Conservation (phyloP, 1,140 invertebrate genomes). For the Aphaenogaster rudis region DNA sequence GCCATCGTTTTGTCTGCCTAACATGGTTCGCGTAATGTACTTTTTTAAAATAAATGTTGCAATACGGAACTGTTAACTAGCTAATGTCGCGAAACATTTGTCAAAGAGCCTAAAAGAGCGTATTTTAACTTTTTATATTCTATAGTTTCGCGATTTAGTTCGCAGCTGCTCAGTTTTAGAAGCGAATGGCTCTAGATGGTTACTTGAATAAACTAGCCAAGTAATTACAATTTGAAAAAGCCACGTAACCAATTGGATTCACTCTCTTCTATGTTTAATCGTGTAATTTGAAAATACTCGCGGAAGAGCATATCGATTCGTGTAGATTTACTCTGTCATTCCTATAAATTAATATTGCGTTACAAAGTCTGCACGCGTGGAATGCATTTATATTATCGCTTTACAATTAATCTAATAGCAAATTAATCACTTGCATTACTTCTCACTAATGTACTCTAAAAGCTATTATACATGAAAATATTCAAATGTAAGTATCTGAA, state of each 20-base stretch:
- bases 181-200: conserved; percentile 4
- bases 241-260: conserved; percentile 14
- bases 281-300: conserved; percentile 31
- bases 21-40: conserved; percentile 42
- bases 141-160: conserved; percentile 6
- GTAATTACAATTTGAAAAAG: conserved; percentile 6
- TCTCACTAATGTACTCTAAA: neutral
- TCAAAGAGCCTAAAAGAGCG: neutral
- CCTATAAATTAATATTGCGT: conserved; percentile 57
- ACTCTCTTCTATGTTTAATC: conserved; percentile 40
- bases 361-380: neutral
- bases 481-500: neutral
- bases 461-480: neutral
- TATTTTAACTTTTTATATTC: neutral
- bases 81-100: conserved; percentile 15
- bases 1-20: conserved; percentile 46
- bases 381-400: conserved; percentile 43
- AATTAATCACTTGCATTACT: neutral
- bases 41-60: conserved; percentile 2
- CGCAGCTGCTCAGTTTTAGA: conserved; percentile 17
- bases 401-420: conserved; percentile 27
- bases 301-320: conserved; percentile 63
- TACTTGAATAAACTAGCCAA: neutral
- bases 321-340: conserved; percentile 66
- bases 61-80: conserved; percentile 9